Evolutionary conservation across 2,797 vertebrate species (phyloP), one percentile per base, ranked within the genome.

Genomic region (Neosilurus hyrtlii): DNA sequence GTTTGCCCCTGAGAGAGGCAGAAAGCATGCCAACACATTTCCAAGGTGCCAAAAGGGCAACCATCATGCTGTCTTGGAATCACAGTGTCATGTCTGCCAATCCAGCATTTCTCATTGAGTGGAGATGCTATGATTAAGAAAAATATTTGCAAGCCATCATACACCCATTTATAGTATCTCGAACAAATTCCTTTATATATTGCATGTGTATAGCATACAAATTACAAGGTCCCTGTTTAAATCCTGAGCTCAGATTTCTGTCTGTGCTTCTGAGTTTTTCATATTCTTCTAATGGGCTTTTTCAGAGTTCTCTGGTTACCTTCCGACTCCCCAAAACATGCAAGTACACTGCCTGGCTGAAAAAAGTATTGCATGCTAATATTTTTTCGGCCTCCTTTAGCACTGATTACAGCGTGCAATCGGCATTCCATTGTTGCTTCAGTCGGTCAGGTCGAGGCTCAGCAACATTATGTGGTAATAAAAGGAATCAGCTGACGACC

Each of bases 1-100:
- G 30, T 35, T 76, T 84, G 70, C n/a, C 51, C 51, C 10, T 10
- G 20, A 62, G 43, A 30, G 52, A 70, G 82, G n/a, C 22, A 73
- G 82, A 30, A 10, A 70, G 24, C 20, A 57, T 61, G 63, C 82
- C 30, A 2, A 37, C 62, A 79, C 35, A 26, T 75, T 62, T 61
- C 10, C 20, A 37, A 71, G 37, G 52, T 85, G 70, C 43, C 61
- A 67, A 82, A 56, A 68, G 54, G 76, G 54, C 59, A 52, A 52
- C 3, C 6, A 22, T 68, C 70, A 16, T 59, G 52, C 62, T 26
- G 57, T 37, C 66, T 68, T 22, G 57, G 16, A 56, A 37, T 82
- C 80, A 79, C 1, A 49, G 49, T 35, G 52, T 30, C 52, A 30
- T 9, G 30, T 74, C 22, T 9, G 59, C 30, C 67, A n/a, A 67